Evolutionary conservation across 2,888 invertebrate species (phyloP), one percentile per base, ranked within the genome.

Genomic region (Drosophila parthenogenetica): DNA sequence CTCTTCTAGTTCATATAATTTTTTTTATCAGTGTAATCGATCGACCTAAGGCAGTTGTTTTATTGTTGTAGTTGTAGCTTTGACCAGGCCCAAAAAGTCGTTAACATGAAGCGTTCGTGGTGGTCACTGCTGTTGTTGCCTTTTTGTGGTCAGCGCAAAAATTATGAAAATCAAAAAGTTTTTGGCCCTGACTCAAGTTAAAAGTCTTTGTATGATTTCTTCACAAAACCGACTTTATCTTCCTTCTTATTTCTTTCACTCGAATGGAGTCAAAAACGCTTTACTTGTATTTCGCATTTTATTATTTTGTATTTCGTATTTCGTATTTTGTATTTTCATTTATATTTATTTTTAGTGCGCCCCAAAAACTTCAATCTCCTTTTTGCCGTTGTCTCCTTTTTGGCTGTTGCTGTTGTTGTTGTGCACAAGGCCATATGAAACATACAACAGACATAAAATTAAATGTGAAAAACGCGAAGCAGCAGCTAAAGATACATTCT

Each of bases 161-260:
- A 87, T 87, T 87, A 87, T 87, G 89, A 87, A 87, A 87, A 89
- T 87, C 87, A 72, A 87, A 88, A 89, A 81, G 69, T 73, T 84
- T 83, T 87, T 81, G 82, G 79, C 79, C 81, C 84, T 85, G 82
- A 73, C 71, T 78, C 69, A 16, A 43, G 43, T 17, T 25, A 35
- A 7, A 45, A 64, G 81, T 81, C 79, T 79, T 87, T 87, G 87
- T 83, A 85, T 74, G 87, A 87, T 77, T 82, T 82, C 77, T 55
- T 77, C 74, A 64, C 61, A 45, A 67, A 32, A 43, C 42, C 8
- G 4, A 13, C 35, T 13, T 35, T 13, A 11, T 35, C 35, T 35
- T 35, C 13, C 35, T 35, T 35, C 35, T 35, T 39, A 7, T 42
- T 62, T 67, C 72, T 76, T 82, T 70, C 68, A 65, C 79, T 59